These are phyloP conservation scores for Nerophis lumbriciformis DNA, from an alignment of 2,113 vertebrate species.

Conservation along the genomic window DNA sequence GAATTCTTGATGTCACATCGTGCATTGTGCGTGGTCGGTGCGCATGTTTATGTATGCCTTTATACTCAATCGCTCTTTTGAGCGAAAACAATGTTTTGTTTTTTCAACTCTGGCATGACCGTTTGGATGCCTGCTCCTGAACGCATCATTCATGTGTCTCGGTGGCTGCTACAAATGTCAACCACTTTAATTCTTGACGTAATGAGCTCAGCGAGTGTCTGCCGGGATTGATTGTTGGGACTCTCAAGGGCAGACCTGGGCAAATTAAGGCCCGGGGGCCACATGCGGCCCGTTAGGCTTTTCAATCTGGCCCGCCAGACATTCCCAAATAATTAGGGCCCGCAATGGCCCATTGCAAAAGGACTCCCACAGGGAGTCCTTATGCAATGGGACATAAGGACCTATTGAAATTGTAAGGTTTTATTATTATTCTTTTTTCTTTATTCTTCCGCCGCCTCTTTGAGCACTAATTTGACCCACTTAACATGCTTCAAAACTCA, in stretches of 20 bases:
- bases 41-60: conserved; percentile 30
- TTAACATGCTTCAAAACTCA: too few relatives aligned
- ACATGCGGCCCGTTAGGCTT: too few relatives aligned
- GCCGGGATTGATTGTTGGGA: conserved; percentile 68
- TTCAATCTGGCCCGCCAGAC: too few relatives aligned
- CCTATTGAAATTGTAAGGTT: too few relatives aligned
- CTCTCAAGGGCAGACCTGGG: conserved; percentile 63
- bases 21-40: conserved; percentile 52
- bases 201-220: conserved; percentile 88
- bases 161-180: conserved; percentile 83
- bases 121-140: conserved; percentile 43
- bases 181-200: conserved; percentile 91
- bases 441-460: too few relatives aligned
- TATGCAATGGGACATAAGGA: too few relatives aligned
- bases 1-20: conserved; percentile 69
- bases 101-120: conserved; percentile 12
- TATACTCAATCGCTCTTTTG: conserved; percentile 10
- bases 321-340: too few relatives aligned
- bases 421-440: too few relatives aligned
- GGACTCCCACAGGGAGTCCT: too few relatives aligned
- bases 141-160: conserved; percentile 83
- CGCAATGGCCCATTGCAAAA: too few relatives aligned
- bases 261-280: too few relatives aligned
- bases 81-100: not conserved
- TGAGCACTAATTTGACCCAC: too few relatives aligned